phyloP scores from a whole-genome alignment of 2,888 invertebrate species.

The Dascillus cervinus region DNA sequence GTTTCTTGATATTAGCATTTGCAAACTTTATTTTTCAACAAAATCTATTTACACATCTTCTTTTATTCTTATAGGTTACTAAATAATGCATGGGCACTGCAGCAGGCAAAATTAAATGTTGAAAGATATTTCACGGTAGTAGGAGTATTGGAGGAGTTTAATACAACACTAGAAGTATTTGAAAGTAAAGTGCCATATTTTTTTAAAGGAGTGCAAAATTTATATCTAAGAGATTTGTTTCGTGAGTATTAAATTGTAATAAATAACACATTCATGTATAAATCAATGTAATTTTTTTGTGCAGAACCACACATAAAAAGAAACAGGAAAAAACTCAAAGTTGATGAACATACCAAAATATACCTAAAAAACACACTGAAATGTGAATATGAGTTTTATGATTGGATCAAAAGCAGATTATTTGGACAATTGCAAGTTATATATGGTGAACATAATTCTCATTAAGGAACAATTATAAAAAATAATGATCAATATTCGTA shows the following conservation, averaged over 20 bases:
- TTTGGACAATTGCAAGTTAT: constrained; percentile 21
- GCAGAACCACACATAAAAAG: constrained; percentile 37
- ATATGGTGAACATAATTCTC: constrained; percentile 4
- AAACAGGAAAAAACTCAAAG: constrained; percentile 32
- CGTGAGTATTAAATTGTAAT: no score
- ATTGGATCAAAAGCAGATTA: constrained; percentile 48
- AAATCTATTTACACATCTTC: constrained; percentile 4
- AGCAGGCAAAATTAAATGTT: constrained; percentile 49
- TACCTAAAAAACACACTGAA: constrained; percentile 37
- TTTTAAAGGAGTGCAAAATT: constrained; percentile 47
- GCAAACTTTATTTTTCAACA: no score
- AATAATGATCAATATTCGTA: no score
- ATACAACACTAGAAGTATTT: constrained; percentile 47
- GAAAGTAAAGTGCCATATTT: constrained; percentile 49
- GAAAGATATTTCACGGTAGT: constrained; percentile 51
- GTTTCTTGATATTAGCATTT: no score
- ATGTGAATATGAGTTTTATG: constrained; percentile 51
- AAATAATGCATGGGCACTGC: constrained; percentile 49
- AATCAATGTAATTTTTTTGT: constrained; percentile 12
- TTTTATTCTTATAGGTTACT: constrained; percentile 36
- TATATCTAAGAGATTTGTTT: constrained; percentile 45
- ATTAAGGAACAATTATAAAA: no score
- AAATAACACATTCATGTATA: not conserved
- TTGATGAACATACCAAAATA: constrained; percentile 26
- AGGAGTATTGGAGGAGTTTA: constrained; percentile 51